Conservation (phyloP, 2,113 vertebrate genomes). For the Mormyrus iriodes region DNA sequence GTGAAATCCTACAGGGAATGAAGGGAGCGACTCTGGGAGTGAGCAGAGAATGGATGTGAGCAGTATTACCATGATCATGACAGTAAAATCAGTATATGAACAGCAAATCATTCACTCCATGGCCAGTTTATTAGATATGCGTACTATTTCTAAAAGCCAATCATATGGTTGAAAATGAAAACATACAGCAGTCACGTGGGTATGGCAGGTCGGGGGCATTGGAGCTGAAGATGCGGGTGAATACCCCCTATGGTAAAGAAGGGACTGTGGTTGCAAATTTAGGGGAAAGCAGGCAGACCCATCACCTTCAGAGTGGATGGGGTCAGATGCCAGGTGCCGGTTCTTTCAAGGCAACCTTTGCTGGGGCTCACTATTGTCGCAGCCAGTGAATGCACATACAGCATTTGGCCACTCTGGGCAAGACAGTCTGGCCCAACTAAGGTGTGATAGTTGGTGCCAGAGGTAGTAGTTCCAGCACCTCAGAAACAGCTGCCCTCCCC, state of each 20-base stretch:
- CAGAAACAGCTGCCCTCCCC: neutral
- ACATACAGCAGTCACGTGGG: neutral
- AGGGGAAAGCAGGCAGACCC: neutral
- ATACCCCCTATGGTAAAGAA: neutral
- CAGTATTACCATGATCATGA: neutral
- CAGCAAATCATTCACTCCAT: neutral
- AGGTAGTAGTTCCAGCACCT: neutral
- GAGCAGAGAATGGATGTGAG: neutral
- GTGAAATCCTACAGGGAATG: conserved; percentile 48
- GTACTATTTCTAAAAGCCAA: neutral
- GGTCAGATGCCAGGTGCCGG: neutral
- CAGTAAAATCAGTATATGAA: neutral
- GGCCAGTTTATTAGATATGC: neutral
- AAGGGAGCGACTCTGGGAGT: conserved; percentile 11
- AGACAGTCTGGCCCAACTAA: neutral
- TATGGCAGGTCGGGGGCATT: neutral
- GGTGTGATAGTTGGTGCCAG: neutral
- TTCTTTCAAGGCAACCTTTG: neutral
- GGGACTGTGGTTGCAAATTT: neutral
- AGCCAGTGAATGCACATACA: neutral
- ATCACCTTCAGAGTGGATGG: neutral
- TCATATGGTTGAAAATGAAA: neutral
- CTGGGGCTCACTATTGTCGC: neutral
- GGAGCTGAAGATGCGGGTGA: neutral
- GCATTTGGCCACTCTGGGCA: neutral